Evolutionary conservation across 92 coral and sea anemone species (phyloP).

Genomic region (Epizoanthus stellaris): DNA sequence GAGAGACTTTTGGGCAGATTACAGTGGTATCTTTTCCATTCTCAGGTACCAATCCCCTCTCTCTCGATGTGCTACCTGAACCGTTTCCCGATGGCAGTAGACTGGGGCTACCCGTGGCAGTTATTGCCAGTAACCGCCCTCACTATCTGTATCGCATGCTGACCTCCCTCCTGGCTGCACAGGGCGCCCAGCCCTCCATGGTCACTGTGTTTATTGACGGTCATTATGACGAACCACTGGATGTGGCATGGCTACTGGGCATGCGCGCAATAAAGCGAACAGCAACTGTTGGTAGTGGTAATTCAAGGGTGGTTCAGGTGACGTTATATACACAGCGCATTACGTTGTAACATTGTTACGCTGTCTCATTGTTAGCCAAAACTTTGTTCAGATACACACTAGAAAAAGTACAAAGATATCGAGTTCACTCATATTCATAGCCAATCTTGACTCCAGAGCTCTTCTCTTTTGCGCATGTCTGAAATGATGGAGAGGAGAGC

Average conservation of each 20-base stretch:
- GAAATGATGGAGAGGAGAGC: no score
- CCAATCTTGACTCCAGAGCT: no score
- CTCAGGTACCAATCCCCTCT: slow-evolving; percentile 93
- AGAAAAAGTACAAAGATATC: no score
- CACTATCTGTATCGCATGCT: slow-evolving; percentile 91
- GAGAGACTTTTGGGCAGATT: no score
- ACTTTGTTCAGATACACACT: no score
- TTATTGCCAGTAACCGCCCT: slow-evolving; percentile 97
- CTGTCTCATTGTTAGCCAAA: no score
- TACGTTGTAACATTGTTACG: no score
- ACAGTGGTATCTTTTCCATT: background rate
- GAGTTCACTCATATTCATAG: no score
- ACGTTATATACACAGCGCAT: no score
- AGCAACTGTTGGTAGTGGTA: slow-evolving; percentile 81
- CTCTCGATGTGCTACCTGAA: slow-evolving; percentile 75
- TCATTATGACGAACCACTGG: slow-evolving; percentile 86
- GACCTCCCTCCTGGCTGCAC: slow-evolving; percentile 89
- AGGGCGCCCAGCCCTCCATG: slow-evolving; percentile 82
- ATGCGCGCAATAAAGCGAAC: slow-evolving; percentile 86
- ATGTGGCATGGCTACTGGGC: slow-evolving; percentile 85
- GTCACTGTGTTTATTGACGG: slow-evolving; percentile 96
- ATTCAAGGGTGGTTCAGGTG: slow-evolving; percentile 93
- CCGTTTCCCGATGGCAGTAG: slow-evolving; percentile 71
- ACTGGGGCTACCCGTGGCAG: slow-evolving; percentile 87
- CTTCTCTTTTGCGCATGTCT: no score